Base-by-base conservation (phyloP, 2,797 vertebrate genomes). In the Tachyglossus aculeatus region DNA sequence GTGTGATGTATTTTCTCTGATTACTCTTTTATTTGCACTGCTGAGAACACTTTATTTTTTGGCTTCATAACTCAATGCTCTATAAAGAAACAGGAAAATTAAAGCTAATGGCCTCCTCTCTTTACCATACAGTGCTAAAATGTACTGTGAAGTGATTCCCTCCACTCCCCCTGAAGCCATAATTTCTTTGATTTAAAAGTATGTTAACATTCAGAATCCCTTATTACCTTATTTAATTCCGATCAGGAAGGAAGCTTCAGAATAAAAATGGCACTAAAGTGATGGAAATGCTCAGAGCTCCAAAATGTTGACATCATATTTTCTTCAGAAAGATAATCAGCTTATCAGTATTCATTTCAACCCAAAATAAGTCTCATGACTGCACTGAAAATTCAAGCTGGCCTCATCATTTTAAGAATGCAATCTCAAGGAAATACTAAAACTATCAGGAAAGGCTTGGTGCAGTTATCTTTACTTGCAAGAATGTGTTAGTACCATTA, bases 281-380 rank as follows among this genome's bases (percentile, higher is more conserved):
- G 50, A 59, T 54, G 19, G 55, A 45, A 47, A 39, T 15, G 43
- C 18, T 31, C 34, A 14, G 37, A 59, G 61, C 40, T 63, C 60
- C 22, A 67, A 69, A 68, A 61, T 60, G 51, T 43, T 67, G 74
- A 70, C 61, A 66, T 57, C 50, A 15, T 71, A 65, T 74, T 71
- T 66, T 58, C 79, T 74, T 68, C 66, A 24, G 43, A 25, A 69
- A 80, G 47, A 72, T 73, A 77, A 81, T 83, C 67, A 67, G 80
- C 76, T 83, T 81, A 80, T 83, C 76, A 56, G 82, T 74, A 84
- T 84, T 81, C 75, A 80, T 74, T 84, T 81, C 74, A 44, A 57
- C 47, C 64, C 50, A 51, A 59, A 62, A 60, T 80, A 69, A 51
- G 66, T 63, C 70, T 76, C 63, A 37, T 55, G 52, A 57, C 66